Evolutionary conservation across 1,140 invertebrate species (phyloP).

Genomic region (Alviniconcha marisindica): DNA sequence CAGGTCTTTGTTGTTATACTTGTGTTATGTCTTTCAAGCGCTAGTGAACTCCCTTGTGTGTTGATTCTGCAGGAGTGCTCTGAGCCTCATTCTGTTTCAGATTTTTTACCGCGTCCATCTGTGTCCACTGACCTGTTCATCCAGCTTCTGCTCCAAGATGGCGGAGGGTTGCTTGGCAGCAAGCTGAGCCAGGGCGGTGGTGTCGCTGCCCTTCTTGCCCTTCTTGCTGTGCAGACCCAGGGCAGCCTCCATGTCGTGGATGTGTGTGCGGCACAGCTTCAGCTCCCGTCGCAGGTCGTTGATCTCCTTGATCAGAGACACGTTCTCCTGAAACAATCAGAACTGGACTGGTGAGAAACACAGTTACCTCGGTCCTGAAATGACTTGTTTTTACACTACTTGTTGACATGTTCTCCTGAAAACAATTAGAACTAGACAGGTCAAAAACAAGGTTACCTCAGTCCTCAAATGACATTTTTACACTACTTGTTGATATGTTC

Average conservation of each 20-base stretch:
- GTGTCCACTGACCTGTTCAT: conserved; percentile 75
- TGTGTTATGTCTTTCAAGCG: too few relatives aligned
- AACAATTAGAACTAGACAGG: too few relatives aligned
- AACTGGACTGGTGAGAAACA: conserved; percentile 43
- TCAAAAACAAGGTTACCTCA: neutral
- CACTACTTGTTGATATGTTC: too few relatives aligned
- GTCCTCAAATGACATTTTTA: too few relatives aligned
- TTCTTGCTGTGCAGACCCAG: conserved; percentile 79
- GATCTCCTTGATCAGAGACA: conserved; percentile 84
- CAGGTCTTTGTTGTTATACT: too few relatives aligned
- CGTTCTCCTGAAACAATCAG: conserved; percentile 82
- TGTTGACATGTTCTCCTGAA: too few relatives aligned
- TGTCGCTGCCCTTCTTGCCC: conserved; percentile 79
- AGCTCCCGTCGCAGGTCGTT: conserved; percentile 84
- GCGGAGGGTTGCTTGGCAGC: conserved; percentile 79
- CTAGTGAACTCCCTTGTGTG: too few relatives aligned
- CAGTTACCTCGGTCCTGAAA: too few relatives aligned
- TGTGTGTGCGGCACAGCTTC: conserved; percentile 80
- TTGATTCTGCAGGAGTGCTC: too few relatives aligned
- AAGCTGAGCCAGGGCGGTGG: conserved; percentile 79
- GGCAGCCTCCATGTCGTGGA: conserved; percentile 84
- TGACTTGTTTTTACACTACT: neutral
- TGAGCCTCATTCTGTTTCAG: too few relatives aligned
- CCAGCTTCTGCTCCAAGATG: conserved; percentile 81
- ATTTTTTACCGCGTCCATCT: too few relatives aligned